Evolutionary conservation across 2,113 vertebrate genomes (phyloP).

Genomic region (Ochotona princeps): DNA sequence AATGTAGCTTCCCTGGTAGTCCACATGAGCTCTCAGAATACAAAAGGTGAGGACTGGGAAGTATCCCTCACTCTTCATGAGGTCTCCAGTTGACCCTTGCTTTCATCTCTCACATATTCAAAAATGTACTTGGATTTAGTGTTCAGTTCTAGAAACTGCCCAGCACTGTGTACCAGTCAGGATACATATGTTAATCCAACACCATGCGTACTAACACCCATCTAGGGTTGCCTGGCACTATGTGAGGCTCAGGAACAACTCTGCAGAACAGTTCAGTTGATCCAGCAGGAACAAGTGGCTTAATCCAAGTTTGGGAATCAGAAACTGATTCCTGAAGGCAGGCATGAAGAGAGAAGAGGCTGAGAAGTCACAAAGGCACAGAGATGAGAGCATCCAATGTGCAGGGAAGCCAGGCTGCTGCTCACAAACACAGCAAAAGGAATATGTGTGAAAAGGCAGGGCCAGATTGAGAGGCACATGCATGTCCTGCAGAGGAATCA

Average conservation of each 20-base stretch:
- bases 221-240: background rate
- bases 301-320: background rate
- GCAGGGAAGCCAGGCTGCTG: too few species aligned
- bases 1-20: background rate
- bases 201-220: background rate
- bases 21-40: conserved; percentile 57
- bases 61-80: background rate
- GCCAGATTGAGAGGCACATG: background rate
- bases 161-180: background rate
- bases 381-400: background rate
- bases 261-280: background rate
- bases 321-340: background rate
- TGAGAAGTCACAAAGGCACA: background rate
- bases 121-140: background rate
- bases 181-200: background rate
- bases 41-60: conserved; percentile 67
- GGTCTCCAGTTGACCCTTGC: background rate
- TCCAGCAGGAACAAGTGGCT: background rate
- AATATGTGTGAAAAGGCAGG: background rate
- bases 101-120: conserved; percentile 25
- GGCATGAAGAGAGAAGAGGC: background rate
- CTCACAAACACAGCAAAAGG: background rate
- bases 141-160: background rate
- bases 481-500: background rate
- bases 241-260: background rate